Evolutionary conservation across 1,140 invertebrate species (phyloP), one percentile per base, ranked within the genome.

Genomic region (Hydropsyche tenuis): DNA sequence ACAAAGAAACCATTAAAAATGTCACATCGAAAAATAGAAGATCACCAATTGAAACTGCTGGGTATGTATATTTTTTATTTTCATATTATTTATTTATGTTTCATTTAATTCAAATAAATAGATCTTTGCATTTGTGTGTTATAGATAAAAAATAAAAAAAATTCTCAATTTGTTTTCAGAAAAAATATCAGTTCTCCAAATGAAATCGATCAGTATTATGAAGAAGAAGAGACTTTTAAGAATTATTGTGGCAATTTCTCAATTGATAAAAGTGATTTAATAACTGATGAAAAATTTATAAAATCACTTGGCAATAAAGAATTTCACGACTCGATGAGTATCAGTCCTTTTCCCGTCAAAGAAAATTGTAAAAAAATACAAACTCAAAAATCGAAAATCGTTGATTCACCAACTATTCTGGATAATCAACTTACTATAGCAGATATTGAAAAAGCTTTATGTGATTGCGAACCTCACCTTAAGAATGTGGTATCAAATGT

Each of bases 381-480:
- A 7, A 60, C 23, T 25, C 23, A 1, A 23, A 0, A 6, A 25
- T 9, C 7, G n/a, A 11, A 60, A 60, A 60, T 60, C 11, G 7
- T 23, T 7, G 48, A 53, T 18, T 18, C 48, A 53, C 16, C 14
- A 46, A 4, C 7, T 22, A 25, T 22, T 22, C 0, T 11, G 3
- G 11, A 60, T 12, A 20, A 60, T 14, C 56, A 25, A 9, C 23
- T 60, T 12, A 60, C 18, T 12, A 25, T 60, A 4, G 22, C 56
- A 22, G 56, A 60, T 25, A 60, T 60, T 22, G 18, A 60, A 14
- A 60, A 60, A 60, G 56, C 56, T 25, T 14, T 60, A 9, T 60
- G 56, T 60, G 56, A 60, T 25, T 60, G 56, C 25, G 9, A 60
- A 23, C 56, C 56, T 23, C 56, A 60, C 25, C 23, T 60, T 25